These are phyloP conservation scores for Oxyteleia sp. DNA, from an alignment of 2,888 invertebrate species.

Conservation along the genomic window DNA sequence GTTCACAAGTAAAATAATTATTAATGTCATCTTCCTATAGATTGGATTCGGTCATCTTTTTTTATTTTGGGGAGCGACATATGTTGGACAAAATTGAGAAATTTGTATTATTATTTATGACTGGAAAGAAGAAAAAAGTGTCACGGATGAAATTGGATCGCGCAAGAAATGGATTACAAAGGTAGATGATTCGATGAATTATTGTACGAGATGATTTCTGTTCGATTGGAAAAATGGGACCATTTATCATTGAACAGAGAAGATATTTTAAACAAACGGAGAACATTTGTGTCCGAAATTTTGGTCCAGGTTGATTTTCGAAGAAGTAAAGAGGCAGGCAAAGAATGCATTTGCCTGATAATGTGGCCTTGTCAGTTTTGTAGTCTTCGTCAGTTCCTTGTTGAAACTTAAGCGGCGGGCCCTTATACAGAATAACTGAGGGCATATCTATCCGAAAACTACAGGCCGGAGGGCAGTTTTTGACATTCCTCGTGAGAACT, in stretches of 20 bases:
- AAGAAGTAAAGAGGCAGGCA: too few relatives aligned
- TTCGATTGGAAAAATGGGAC: not conserved
- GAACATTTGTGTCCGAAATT: too few relatives aligned
- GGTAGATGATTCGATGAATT: slow-evolving; percentile 17
- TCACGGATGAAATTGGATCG: not conserved
- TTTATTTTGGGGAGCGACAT: slow-evolving; percentile 5
- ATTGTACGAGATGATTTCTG: not conserved
- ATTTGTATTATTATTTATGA: slow-evolving; percentile 19
- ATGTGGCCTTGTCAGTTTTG: too few relatives aligned
- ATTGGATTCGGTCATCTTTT: slow-evolving; percentile 16
- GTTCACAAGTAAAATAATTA: slow-evolving; percentile 13
- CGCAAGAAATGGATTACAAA: not conserved
- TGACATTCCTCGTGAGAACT: too few relatives aligned
- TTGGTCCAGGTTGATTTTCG: too few relatives aligned
- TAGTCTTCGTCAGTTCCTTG: too few relatives aligned
- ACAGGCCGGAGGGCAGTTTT: too few relatives aligned
- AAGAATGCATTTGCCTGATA: too few relatives aligned
- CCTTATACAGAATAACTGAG: too few relatives aligned
- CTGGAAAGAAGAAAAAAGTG: not conserved
- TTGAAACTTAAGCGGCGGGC: too few relatives aligned
- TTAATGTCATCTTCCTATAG: slow-evolving; percentile 7
- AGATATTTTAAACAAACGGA: not conserved
- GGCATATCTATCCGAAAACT: too few relatives aligned
- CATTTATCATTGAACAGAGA: slow-evolving; percentile 7
- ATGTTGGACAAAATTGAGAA: slow-evolving; percentile 25